phyloP scores from a whole-genome alignment of 2,888 invertebrate genomes.

The Drosophila differens region DNA sequence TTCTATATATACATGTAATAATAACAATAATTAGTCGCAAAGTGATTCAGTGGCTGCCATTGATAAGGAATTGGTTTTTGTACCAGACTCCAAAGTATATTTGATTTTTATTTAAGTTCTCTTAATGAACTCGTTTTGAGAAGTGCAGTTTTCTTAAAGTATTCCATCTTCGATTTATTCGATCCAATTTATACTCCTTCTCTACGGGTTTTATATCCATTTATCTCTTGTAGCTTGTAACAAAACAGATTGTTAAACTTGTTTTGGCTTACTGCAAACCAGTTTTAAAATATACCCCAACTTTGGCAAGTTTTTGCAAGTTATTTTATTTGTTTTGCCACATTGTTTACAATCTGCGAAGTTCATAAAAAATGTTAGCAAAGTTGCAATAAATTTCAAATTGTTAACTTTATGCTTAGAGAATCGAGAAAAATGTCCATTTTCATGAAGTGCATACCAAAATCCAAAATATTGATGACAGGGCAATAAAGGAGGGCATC shows the following conservation, averaged over 20 bases:
- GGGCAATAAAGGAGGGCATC: constrained; percentile 12
- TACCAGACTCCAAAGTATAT: not conserved
- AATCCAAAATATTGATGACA: constrained; percentile 25
- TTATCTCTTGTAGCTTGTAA: not conserved
- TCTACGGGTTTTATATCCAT: not conserved
- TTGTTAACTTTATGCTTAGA: constrained; percentile 9
- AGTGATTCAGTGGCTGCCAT: not conserved
- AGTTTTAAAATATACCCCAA: not conserved
- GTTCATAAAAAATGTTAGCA: not conserved
- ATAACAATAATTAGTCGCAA: not conserved
- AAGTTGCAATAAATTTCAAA: not conserved
- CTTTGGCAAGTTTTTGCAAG: not conserved
- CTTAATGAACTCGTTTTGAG: too few relatives aligned
- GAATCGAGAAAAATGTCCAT: constrained; percentile 3
- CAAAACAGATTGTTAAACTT: not conserved
- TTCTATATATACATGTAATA: not conserved
- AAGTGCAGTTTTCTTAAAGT: not conserved
- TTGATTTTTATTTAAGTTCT: not conserved
- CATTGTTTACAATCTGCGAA: not conserved
- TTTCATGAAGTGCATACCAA: not conserved
- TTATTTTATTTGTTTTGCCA: not conserved
- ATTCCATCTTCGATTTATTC: not conserved
- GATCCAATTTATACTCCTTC: not conserved
- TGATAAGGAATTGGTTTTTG: not conserved
- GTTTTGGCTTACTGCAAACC: not conserved